Percentiles rank a stretch among this genome's conserved stretches.
These are phyloP conservation scores for Jacana jacana DNA, from an alignment of 2,113 vertebrate genomes.

Conservation along the genomic window DNA sequence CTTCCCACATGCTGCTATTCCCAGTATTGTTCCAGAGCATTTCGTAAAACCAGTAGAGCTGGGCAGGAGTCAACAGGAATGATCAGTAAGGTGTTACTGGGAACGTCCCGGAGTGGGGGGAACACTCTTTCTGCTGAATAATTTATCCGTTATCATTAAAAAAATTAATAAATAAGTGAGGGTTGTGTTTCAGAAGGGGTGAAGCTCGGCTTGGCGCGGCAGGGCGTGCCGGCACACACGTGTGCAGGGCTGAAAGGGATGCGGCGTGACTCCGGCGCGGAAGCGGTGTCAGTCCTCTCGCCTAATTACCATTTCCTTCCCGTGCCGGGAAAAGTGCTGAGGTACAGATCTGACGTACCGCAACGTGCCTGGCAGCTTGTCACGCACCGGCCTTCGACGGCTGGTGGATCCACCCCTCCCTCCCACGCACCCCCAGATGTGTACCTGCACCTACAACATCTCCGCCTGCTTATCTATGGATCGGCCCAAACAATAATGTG, in stretches of 20 bases:
- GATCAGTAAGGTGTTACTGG: neutral
- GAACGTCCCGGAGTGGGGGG: neutral
- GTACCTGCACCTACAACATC: slow-evolving; percentile 8
- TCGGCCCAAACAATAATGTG: neutral
- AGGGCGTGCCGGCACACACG: neutral
- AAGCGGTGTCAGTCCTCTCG: neutral
- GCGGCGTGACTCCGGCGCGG: neutral
- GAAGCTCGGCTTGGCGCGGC: neutral
- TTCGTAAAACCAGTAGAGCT: neutral
- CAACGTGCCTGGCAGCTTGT: slow-evolving; percentile 50
- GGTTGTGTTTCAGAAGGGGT: neutral
- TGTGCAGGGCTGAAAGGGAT: neutral
- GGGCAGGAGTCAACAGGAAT: slow-evolving; percentile 5
- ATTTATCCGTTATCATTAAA: neutral
- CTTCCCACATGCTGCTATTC: slow-evolving; percentile 47
- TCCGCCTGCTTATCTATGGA: neutral
- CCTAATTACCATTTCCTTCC: slow-evolving; percentile 44
- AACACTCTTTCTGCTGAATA: neutral
- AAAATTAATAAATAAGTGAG: neutral
- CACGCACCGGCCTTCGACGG: slow-evolving; percentile 25
- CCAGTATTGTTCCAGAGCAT: slow-evolving; percentile 1
- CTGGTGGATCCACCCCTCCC: slow-evolving; percentile 3
- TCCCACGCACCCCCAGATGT: neutral
- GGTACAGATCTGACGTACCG: slow-evolving; percentile 8
- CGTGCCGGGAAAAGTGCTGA: neutral